phyloP scores from a whole-genome alignment of 2,888 invertebrate genomes.

The Beris chalybata region DNA sequence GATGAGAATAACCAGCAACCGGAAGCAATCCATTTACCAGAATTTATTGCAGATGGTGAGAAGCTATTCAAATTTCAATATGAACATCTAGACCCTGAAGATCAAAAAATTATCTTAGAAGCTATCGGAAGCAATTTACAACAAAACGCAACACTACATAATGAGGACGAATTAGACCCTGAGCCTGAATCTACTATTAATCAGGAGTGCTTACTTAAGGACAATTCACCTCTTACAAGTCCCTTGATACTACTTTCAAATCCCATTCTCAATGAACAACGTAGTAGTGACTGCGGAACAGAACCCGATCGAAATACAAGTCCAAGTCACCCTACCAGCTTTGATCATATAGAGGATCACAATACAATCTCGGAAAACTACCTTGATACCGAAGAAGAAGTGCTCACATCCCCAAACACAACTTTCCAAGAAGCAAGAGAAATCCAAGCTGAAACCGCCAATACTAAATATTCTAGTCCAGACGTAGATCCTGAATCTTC shows the following conservation, averaged over 20 bases:
- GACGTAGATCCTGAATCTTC: background rate
- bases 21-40: constrained; percentile 1
- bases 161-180: constrained; percentile 14
- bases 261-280: background rate
- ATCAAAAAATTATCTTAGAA: constrained; percentile 21
- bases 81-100: constrained; percentile 29
- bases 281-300: too few species aligned
- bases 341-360: background rate
- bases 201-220: background rate
- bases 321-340: too few species aligned
- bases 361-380: background rate
- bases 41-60: background rate
- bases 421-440: too few species aligned
- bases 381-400: background rate
- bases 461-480: background rate
- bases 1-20: constrained; percentile 16
- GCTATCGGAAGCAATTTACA: constrained; percentile 21
- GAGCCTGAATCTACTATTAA: background rate
- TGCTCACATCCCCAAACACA: background rate
- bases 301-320: too few species aligned
- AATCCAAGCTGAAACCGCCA: too few species aligned
- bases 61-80: constrained; percentile 16
- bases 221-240: background rate
- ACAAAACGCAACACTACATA: constrained; percentile 18
- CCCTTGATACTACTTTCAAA: constrained; percentile 15